These are phyloP conservation scores for Tricholauxania praeusta DNA, from an alignment of 2,888 invertebrate genomes.

Conservation along the genomic window DNA sequence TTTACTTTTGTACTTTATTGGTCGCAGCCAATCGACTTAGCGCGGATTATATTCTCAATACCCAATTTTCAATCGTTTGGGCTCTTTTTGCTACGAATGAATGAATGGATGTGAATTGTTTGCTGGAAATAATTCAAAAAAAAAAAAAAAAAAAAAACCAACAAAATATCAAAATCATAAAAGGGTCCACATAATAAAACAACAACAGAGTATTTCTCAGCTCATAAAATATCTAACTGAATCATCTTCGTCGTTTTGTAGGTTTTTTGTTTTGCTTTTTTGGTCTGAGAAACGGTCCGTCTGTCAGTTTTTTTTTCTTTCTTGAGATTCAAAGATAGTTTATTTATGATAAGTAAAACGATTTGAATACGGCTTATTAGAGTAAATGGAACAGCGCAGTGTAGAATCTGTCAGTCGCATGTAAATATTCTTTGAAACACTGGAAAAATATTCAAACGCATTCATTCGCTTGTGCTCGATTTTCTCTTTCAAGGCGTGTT, in stretches of 20 bases:
- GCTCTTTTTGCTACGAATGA: conserved; percentile 15
- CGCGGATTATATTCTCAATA: conserved; percentile 25
- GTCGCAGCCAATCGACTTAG: conserved; percentile 26
- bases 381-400: conserved; percentile 3
- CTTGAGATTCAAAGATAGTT: conserved; percentile 60
- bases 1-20: conserved; percentile 47
- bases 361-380: conserved; percentile 27
- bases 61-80: neutral
- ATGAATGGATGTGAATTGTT: conserved; percentile 30
- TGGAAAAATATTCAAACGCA: neutral
- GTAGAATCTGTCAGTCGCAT: neutral
- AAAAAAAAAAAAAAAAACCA: conserved; percentile 20
- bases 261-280: conserved; percentile 19
- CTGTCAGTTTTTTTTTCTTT: conserved; percentile 46
- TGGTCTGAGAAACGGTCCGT: conserved; percentile 17
- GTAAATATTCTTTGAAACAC: neutral
- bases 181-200: conserved; percentile 12
- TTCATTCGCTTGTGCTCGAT: neutral
- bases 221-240: conserved; percentile 60
- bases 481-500: too few species aligned
- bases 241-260: conserved; percentile 48
- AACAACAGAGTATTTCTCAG: conserved; percentile 56
- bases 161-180: neutral
- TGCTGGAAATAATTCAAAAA: conserved; percentile 2
- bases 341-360: conserved; percentile 61